These are phyloP conservation scores for Menidia beryllina DNA, from an alignment of 2,113 vertebrate genomes.

Conservation along the genomic window DNA sequence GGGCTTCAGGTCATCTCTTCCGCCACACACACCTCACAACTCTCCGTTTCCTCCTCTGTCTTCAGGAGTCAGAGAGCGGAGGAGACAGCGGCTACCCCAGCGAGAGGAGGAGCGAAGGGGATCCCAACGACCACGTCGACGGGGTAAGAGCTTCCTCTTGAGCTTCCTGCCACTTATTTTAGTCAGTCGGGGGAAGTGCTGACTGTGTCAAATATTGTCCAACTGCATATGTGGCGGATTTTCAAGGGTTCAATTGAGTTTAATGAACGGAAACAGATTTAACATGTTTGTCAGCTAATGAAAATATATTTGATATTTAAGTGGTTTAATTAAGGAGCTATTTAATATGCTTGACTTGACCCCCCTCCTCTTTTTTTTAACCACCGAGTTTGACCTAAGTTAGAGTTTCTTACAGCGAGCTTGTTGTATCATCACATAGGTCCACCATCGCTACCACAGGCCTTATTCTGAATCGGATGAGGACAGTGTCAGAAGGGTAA, in stretches of 20 bases:
- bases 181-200: not conserved
- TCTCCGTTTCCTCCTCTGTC: not conserved
- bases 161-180: not conserved
- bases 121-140: slow-evolving; percentile 86
- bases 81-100: slow-evolving; percentile 97
- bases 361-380: not conserved
- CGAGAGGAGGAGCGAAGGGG: slow-evolving; percentile 91
- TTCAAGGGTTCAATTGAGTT: not conserved
- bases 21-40: not conserved
- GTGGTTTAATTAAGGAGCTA: not conserved
- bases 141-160: slow-evolving; percentile 73
- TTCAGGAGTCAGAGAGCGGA: slow-evolving; percentile 90
- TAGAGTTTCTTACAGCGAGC: slow-evolving; percentile 29
- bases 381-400: not conserved
- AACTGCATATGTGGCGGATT: not conserved
- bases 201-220: not conserved
- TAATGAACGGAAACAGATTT: accelerated
- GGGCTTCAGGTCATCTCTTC: no score
- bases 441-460: slow-evolving; percentile 81
- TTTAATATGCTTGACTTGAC: not conserved
- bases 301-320: no score
- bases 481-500: slow-evolving; percentile 95
- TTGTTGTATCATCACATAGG: slow-evolving; percentile 80
- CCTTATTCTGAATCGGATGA: slow-evolving; percentile 91
- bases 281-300: no score